Evolutionary conservation across 2,888 invertebrate species (phyloP).

Genomic region (Mesoligia furuncula): DNA sequence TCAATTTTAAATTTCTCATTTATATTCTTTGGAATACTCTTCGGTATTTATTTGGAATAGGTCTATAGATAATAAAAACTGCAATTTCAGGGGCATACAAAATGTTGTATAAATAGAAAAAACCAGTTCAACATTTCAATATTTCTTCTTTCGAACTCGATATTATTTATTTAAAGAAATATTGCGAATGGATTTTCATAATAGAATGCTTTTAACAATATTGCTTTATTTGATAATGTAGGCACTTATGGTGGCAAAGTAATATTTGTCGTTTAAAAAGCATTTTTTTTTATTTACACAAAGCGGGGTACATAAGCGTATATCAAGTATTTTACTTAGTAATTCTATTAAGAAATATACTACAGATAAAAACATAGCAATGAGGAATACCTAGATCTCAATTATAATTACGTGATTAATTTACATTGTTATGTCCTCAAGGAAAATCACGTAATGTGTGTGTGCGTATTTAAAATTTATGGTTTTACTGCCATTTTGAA

Average conservation of each 20-base stretch:
- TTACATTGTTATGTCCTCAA: no score
- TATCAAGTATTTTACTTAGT: no score
- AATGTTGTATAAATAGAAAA: neutral
- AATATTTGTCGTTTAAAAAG: neutral
- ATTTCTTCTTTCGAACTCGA: conserved; percentile 3
- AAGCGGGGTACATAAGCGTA: no score
- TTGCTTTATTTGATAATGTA: neutral
- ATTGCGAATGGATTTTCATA: neutral
- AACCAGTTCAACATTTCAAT: conserved; percentile 4
- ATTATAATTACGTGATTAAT: no score
- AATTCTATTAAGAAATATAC: no score
- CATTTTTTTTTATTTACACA: neutral
- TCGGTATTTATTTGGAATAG: neutral
- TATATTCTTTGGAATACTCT: neutral
- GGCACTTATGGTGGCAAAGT: no score
- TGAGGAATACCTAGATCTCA: no score
- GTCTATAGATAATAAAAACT: conserved; percentile 15
- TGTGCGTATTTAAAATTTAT: no score
- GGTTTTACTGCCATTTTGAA: no score
- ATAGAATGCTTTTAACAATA: neutral
- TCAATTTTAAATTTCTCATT: conserved; percentile 21
- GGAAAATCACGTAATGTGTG: no score
- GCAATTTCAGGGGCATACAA: conserved; percentile 27
- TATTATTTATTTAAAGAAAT: neutral
- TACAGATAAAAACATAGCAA: no score